phyloP scores from a whole-genome alignment of 2,888 invertebrate genomes.

The Entomobrya multifasciata region DNA sequence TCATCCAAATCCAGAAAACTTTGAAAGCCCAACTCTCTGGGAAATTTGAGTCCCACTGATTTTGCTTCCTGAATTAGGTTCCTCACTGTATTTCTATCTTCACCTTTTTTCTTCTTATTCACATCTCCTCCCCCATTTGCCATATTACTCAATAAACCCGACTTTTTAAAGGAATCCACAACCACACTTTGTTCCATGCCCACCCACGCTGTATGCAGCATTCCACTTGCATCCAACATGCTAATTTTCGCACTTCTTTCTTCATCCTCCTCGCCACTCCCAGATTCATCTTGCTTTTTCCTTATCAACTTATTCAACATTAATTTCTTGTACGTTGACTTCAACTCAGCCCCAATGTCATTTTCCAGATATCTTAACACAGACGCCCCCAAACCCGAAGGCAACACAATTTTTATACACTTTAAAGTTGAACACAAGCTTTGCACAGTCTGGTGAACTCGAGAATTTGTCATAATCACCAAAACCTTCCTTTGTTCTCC shows the following conservation, averaged over 20 bases:
- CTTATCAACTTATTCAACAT: constrained; percentile 36
- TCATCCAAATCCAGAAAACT: constrained; percentile 31
- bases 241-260: neutral
- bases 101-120: constrained; percentile 9
- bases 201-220: constrained; percentile 42
- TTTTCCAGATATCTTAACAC: constrained; percentile 16
- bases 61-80: constrained; percentile 30
- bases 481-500: constrained; percentile 11
- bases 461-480: neutral
- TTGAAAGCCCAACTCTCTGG: constrained; percentile 43
- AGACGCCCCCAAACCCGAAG: neutral
- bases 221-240: constrained; percentile 47
- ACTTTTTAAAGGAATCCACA: constrained; percentile 16
- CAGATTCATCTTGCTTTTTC: neutral
- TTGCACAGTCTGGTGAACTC: constrained; percentile 5
- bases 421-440: neutral
- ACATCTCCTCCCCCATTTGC: neutral
- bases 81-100: neutral
- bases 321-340: too few species aligned
- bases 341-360: too few species aligned
- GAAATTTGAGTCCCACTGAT: constrained; percentile 18
- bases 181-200: neutral
- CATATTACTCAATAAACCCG: neutral
- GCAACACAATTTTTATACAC: constrained; percentile 7
- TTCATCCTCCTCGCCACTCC: too few species aligned